Percentiles rank a stretch among this genome's conserved stretches.
Evolutionary conservation across 2,113 vertebrate species (phyloP).

Genomic region (Alosa alosa): DNA sequence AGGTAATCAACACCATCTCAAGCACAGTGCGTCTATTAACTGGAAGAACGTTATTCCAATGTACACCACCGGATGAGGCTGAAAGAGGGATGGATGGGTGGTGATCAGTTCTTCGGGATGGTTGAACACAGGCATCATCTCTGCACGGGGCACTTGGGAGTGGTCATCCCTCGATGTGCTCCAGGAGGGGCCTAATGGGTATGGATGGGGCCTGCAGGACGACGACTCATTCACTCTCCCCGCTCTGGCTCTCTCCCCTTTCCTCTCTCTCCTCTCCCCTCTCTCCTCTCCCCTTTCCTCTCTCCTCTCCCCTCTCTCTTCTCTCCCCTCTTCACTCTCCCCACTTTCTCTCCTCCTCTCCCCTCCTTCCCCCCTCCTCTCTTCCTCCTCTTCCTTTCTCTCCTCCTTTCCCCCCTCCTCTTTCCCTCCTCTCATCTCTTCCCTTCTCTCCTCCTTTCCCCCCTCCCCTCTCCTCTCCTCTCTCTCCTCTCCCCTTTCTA

Average conservation of each 20-base stretch:
- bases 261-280: too few relatives aligned
- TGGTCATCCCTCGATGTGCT: neutral
- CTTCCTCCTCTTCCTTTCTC: neutral
- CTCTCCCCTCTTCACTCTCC: slow-evolving; percentile 36
- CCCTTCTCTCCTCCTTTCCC: slow-evolving; percentile 5
- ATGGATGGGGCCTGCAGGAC: neutral
- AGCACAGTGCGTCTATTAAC: neutral
- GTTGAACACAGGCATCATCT: neutral
- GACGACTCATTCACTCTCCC: neutral
- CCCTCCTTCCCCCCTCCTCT: neutral
- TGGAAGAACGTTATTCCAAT: neutral
- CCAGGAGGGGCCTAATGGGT: neutral
- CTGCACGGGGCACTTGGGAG: neutral
- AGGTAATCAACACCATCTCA: neutral
- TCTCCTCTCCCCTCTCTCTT: slow-evolving; percentile 2
- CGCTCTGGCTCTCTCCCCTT: neutral
- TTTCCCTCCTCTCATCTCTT: slow-evolving; percentile 17
- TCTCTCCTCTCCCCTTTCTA: neutral
- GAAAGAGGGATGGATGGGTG: neutral
- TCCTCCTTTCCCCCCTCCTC: neutral
- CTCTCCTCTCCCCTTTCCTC: too few relatives aligned
- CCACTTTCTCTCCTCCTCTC: slow-evolving; percentile 22
- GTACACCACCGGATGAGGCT: neutral
- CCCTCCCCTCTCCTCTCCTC: neutral
- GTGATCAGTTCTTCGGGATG: neutral